Percentiles rank a stretch among this genome's conserved stretches.
Conservation (phyloP, 2,113 vertebrate genomes). For the Pachycephala philippinensis region DNA sequence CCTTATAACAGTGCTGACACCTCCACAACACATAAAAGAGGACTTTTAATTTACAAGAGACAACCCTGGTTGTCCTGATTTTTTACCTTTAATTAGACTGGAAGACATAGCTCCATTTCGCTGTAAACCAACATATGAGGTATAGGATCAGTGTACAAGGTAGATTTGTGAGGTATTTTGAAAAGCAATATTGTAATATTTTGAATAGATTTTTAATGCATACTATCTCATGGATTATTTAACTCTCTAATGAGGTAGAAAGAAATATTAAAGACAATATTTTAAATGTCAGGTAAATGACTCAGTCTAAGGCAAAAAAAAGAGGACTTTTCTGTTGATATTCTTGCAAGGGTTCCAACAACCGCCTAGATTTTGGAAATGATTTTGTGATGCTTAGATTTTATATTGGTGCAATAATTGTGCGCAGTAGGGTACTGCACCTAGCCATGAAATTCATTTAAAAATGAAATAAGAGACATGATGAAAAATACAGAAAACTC, state of each 20-base stretch:
- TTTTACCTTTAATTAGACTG: constrained; percentile 77
- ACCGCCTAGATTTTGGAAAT: constrained; percentile 22
- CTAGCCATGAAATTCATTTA: constrained; percentile 36
- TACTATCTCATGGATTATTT: constrained; percentile 60
- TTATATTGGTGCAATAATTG: constrained; percentile 63
- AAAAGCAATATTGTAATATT: constrained; percentile 49
- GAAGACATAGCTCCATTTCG: constrained; percentile 67
- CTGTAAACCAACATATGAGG: constrained; percentile 61
- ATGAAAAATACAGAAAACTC: constrained; percentile 36
- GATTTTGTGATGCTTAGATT: constrained; percentile 24
- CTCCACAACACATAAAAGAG: constrained; percentile 73
- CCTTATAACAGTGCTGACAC: constrained; percentile 72
- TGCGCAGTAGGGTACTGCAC: constrained; percentile 31
- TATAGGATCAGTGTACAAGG: not conserved
- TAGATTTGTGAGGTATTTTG: constrained; percentile 43
- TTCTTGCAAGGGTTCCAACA: not conserved
- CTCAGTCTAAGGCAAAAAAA: not conserved
- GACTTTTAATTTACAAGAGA: constrained; percentile 75
- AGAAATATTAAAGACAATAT: constrained; percentile 65
- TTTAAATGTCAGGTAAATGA: constrained; percentile 48
- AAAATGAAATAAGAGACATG: constrained; percentile 34
- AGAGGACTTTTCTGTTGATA: not conserved
- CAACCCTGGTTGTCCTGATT: constrained; percentile 70
- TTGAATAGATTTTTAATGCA: constrained; percentile 45
- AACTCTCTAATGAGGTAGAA: constrained; percentile 50